These are phyloP conservation scores for Neoitamus cyanurus DNA, from an alignment of 2,888 invertebrate species.

Conservation along the genomic window DNA sequence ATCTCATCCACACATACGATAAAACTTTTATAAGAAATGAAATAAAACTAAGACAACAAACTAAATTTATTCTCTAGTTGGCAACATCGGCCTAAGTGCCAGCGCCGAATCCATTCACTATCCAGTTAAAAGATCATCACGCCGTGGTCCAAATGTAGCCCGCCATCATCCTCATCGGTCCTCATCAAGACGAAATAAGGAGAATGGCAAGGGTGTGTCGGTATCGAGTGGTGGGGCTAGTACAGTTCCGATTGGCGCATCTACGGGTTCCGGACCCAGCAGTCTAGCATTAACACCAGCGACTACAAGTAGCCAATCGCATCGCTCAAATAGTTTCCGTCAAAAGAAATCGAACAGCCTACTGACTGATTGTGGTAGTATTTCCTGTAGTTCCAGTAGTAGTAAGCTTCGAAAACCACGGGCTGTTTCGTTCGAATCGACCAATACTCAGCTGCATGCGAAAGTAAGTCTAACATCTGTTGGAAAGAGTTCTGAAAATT, in stretches of 20 bases:
- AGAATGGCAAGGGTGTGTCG: constrained; percentile 64
- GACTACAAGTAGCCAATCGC: background rate
- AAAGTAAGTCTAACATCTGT: constrained; percentile 22
- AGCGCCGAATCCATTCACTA: constrained; percentile 75
- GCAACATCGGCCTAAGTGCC: constrained; percentile 71
- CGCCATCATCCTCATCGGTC: constrained; percentile 69
- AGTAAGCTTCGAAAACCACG: constrained; percentile 51
- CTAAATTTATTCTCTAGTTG: constrained; percentile 63
- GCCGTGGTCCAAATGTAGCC: constrained; percentile 67
- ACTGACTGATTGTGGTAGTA: constrained; percentile 48
- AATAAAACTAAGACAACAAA: constrained; percentile 28
- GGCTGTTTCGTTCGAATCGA: constrained; percentile 54
- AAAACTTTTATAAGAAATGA: background rate
- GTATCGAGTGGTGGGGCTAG: background rate
- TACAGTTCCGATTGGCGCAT: background rate
- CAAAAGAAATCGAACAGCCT: constrained; percentile 52
- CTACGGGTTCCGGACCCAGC: constrained; percentile 2
- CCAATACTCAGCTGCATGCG: constrained; percentile 30
- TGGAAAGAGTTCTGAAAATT: background rate
- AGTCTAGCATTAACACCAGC: background rate
- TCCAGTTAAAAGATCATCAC: constrained; percentile 70
- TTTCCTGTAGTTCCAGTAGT: constrained; percentile 12
- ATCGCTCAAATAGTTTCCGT: constrained; percentile 52
- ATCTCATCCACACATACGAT: background rate
- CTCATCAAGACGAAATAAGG: constrained; percentile 70